phyloP scores from a whole-genome alignment of 2,113 vertebrate species.

The Cochlearius cochlearius region DNA sequence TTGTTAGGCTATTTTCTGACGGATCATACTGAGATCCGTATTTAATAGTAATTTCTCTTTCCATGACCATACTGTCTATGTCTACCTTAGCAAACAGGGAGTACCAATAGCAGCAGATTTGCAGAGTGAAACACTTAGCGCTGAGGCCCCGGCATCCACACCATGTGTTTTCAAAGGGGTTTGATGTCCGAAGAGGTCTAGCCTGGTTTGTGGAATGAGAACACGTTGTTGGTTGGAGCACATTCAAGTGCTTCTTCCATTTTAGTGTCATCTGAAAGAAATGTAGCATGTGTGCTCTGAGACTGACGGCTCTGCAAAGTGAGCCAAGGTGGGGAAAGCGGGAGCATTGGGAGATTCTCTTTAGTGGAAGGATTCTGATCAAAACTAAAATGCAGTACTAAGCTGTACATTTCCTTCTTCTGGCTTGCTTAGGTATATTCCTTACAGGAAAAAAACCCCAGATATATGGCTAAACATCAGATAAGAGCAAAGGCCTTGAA shows the following conservation, averaged over 20 bases:
- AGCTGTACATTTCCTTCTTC: not conserved
- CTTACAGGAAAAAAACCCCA: not conserved
- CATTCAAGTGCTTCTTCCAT: not conserved
- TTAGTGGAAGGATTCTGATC: not conserved
- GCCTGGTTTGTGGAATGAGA: not conserved
- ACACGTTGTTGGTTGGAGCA: not conserved
- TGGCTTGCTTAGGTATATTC: not conserved
- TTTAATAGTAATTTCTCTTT: not conserved
- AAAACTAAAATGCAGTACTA: not conserved
- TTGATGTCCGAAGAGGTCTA: not conserved
- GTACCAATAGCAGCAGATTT: not conserved
- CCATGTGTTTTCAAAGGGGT: not conserved
- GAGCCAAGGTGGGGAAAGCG: not conserved
- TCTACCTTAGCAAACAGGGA: not conserved
- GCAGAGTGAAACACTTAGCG: not conserved
- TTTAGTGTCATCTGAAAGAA: not conserved
- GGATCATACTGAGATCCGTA: not conserved
- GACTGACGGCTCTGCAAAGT: not conserved
- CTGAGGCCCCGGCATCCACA: fast-evolving
- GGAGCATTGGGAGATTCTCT: not conserved
- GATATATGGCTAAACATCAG: not conserved
- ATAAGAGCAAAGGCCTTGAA: not conserved
- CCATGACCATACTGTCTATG: not conserved
- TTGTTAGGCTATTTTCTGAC: not conserved
- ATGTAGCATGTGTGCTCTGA: not conserved